phyloP scores from a whole-genome alignment of 2,797 vertebrate species.

The Spizella passerina region DNA sequence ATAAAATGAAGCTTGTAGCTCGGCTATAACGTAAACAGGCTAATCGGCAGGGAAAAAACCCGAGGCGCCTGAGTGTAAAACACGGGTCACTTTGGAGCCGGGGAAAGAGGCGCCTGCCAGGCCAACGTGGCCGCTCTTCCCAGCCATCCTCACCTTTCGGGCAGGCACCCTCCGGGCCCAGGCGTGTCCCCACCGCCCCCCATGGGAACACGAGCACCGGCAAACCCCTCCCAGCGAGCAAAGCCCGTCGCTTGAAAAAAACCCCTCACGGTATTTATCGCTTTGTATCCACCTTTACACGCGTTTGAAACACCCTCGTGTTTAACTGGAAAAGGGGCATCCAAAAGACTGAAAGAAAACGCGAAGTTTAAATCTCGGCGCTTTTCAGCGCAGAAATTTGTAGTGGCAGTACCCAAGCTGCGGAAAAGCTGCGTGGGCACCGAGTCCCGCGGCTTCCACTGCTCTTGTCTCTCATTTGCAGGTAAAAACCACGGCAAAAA shows the following conservation, averaged over 20 bases:
- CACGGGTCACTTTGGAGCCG: conserved; percentile 2
- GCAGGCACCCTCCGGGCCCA: neutral
- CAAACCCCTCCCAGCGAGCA: neutral
- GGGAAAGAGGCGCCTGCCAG: neutral
- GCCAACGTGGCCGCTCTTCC: neutral
- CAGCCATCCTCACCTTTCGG: neutral
- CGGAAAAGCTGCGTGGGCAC: neutral
- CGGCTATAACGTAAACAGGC: conserved; percentile 14
- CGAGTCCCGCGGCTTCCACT: neutral
- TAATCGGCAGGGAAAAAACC: neutral
- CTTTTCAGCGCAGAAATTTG: neutral
- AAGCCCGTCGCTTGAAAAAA: neutral
- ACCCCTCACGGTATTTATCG: neutral
- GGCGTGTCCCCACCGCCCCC: neutral
- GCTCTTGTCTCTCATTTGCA: neutral
- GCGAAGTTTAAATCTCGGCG: neutral
- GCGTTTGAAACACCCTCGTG: neutral
- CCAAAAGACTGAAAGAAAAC: neutral
- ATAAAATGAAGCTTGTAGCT: conserved; percentile 29
- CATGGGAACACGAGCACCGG: neutral
- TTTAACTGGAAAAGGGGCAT: neutral
- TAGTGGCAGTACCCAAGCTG: neutral
- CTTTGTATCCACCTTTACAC: neutral
- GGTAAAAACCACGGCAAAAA: neutral
- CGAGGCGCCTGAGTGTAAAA: conserved; percentile 24